phyloP scores from a whole-genome alignment of 2,888 invertebrate genomes.

The Melieria picta region DNA sequence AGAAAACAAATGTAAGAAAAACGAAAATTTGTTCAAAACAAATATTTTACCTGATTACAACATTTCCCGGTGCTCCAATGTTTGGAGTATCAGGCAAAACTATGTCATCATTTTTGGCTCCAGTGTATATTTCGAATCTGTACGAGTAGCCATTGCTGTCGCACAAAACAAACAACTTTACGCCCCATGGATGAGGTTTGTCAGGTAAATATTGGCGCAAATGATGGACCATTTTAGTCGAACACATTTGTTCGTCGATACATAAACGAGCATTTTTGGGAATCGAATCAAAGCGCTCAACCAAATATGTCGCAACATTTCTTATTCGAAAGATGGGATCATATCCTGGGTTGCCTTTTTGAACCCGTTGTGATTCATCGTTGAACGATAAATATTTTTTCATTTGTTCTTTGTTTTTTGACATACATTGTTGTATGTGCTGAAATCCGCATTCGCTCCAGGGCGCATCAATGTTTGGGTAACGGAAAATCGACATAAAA shows the following conservation, averaged over 20 bases:
- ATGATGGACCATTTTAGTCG: slow-evolving; percentile 43
- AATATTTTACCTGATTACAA: background rate
- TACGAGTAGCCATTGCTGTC: slow-evolving; percentile 11
- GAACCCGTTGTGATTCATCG: background rate
- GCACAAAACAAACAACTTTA: slow-evolving; percentile 2
- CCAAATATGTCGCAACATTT: slow-evolving; percentile 37
- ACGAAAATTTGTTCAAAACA: too few relatives aligned
- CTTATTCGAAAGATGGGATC: slow-evolving; percentile 42
- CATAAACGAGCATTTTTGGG: slow-evolving; percentile 41
- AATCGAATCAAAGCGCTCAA: slow-evolving; percentile 42
- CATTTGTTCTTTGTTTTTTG: too few relatives aligned
- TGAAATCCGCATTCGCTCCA: too few relatives aligned
- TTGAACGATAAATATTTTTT: too few relatives aligned
- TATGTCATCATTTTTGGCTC: background rate
- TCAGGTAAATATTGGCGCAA: slow-evolving; percentile 45
- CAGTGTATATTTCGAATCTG: background rate
- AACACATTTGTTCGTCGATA: slow-evolving; percentile 47
- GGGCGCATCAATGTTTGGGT: too few relatives aligned
- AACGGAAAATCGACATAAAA: too few relatives aligned
- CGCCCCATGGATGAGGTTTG: slow-evolving; percentile 30
- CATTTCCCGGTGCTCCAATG: slow-evolving; percentile 6
- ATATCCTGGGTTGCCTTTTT: slow-evolving; percentile 40
- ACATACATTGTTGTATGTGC: too few relatives aligned
- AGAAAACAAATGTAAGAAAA: too few relatives aligned
- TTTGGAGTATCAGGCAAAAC: slow-evolving; percentile 1